Percentiles rank a stretch among this genome's conserved stretches.
phyloP scores from a whole-genome alignment of 2,888 invertebrate species.

The Drosophila phalerata region DNA sequence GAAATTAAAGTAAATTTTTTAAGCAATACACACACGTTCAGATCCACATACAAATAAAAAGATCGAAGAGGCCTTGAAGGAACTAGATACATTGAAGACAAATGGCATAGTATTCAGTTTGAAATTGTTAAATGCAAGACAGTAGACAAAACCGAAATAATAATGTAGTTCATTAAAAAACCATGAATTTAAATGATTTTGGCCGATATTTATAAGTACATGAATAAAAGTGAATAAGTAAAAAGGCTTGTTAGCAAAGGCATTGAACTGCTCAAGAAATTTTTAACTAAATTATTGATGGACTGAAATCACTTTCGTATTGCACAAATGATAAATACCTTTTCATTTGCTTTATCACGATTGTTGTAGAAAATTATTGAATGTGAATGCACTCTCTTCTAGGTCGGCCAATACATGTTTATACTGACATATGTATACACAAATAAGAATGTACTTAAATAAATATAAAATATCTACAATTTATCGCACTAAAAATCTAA shows the following conservation, averaged over 20 bases:
- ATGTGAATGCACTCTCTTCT: conserved; percentile 21
- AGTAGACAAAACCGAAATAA: neutral
- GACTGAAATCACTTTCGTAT: conserved; percentile 12
- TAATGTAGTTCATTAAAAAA: neutral
- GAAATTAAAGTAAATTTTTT: neutral
- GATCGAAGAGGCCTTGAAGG: neutral
- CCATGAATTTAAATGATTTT: neutral
- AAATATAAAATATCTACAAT: conserved; percentile 42
- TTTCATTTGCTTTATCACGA: conserved; percentile 31
- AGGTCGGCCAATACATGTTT: conserved; percentile 4
- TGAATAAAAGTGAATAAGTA: conserved; percentile 14
- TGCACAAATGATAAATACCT: conserved; percentile 19
- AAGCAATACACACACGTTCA: neutral
- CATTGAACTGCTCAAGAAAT: neutral
- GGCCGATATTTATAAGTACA: conserved; percentile 33
- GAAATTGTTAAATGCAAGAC: conserved; percentile 7
- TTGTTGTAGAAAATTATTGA: conserved; percentile 14
- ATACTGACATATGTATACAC: neutral
- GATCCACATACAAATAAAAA: neutral
- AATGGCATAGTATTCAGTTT: conserved; percentile 8
- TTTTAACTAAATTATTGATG: conserved; percentile 17
- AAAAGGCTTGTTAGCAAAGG: conserved; percentile 1
- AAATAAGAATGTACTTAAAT: conserved; percentile 6
- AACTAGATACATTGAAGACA: conserved; percentile 37
- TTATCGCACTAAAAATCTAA: conserved; percentile 20